Percentiles rank a stretch among this genome's conserved stretches.
Conservation (phyloP, 2,797 vertebrate species). For the Alcedo quadribrachys region DNA sequence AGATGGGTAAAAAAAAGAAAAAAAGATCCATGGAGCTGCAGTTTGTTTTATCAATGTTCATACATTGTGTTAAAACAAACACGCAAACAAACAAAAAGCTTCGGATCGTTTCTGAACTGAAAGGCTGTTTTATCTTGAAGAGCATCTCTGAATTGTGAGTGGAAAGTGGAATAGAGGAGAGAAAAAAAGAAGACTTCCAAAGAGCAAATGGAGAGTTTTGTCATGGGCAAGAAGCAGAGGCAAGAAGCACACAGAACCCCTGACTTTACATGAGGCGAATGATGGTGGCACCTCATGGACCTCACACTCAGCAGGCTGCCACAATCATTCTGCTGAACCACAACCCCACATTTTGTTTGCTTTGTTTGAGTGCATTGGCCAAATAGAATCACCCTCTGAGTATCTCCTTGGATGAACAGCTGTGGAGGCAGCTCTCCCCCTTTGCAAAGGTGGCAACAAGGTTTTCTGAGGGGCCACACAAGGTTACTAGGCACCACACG, state of each 20-base stretch:
- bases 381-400: not conserved
- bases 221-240: not conserved
- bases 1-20: slow-evolving; percentile 6
- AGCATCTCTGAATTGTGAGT: slow-evolving; percentile 30
- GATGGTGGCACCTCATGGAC: not conserved
- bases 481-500: not conserved
- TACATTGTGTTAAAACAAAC: slow-evolving; percentile 61
- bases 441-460: not conserved
- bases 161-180: not conserved
- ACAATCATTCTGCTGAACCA: not conserved
- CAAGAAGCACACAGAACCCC: not conserved
- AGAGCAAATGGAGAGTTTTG: not conserved
- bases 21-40: slow-evolving; percentile 18
- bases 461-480: not conserved
- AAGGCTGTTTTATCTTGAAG: slow-evolving; percentile 60
- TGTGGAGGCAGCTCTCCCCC: not conserved
- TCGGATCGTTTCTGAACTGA: slow-evolving; percentile 35
- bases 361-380: not conserved
- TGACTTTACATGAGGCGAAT: not conserved
- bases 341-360: not conserved
- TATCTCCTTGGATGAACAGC: not conserved
- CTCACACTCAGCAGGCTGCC: not conserved
- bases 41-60: slow-evolving; percentile 64
- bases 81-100: slow-evolving; percentile 31
- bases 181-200: slow-evolving; percentile 18